phyloP scores from a whole-genome alignment of 2,797 vertebrate genomes.

The Coregonus sp. region DNA sequence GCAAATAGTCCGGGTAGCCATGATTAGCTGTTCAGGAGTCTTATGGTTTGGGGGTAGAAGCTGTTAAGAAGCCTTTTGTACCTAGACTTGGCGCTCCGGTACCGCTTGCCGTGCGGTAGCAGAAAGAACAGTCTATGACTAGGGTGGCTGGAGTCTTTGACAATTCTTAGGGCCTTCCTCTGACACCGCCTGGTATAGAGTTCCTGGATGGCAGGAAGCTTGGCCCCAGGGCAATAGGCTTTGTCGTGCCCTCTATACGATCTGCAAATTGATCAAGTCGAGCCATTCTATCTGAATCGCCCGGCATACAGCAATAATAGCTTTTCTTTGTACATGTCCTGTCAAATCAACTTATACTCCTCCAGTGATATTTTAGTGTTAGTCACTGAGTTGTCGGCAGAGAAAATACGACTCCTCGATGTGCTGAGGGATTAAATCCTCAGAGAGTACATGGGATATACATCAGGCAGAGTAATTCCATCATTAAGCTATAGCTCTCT shows the following conservation, averaged over 20 bases:
- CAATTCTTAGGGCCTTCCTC: too few species aligned
- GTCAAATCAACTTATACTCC: conserved; percentile 64
- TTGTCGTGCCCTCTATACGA: conserved; percentile 31
- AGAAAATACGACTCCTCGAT: conserved; percentile 46
- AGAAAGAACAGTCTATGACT: too few species aligned
- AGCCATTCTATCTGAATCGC: conserved; percentile 58
- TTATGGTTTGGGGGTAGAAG: too few species aligned
- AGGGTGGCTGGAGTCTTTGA: too few species aligned
- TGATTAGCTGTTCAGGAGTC: too few species aligned
- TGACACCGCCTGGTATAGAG: too few species aligned
- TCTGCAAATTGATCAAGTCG: conserved; percentile 68
- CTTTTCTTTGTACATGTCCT: conserved; percentile 73
- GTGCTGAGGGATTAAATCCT: conserved; percentile 29
- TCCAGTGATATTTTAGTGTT: conserved; percentile 62
- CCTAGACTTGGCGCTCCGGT: too few species aligned
- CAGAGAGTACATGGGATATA: conserved; percentile 41
- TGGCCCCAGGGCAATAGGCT: too few species aligned
- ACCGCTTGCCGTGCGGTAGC: too few species aligned
- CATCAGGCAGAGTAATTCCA: conserved; percentile 29
- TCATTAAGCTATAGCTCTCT: conserved; percentile 30
- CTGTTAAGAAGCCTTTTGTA: too few species aligned
- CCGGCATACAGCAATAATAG: conserved; percentile 63
- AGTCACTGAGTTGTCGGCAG: conserved; percentile 45
- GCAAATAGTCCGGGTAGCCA: too few species aligned
- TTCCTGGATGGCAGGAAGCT: too few species aligned